A percentile compares a stretch with the other conserved stretches of the same genome.
Evolutionary conservation across 2,113 vertebrate species (phyloP).

Genomic region (Patagioenas fasciata): DNA sequence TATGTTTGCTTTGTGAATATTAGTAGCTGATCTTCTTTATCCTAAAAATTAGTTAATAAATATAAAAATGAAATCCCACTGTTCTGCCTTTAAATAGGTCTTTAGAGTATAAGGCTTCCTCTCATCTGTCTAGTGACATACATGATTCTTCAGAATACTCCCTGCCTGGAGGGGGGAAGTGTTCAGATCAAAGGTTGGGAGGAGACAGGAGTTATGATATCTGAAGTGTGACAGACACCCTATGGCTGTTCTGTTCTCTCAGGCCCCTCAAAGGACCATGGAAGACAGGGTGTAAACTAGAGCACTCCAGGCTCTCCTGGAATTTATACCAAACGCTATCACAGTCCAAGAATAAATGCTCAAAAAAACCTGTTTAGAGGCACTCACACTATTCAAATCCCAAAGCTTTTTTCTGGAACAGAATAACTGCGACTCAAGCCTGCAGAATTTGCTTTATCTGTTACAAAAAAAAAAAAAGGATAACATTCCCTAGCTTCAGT

Average conservation of each 20-base stretch:
- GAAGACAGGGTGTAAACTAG: not conserved
- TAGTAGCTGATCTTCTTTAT: not conserved
- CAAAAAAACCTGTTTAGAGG: not conserved
- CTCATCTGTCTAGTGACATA: rapidly evolving
- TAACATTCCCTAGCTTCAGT: not conserved
- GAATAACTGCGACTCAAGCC: not conserved
- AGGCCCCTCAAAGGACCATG: not conserved
- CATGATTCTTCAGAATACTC: not conserved
- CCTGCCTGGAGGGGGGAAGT: not conserved
- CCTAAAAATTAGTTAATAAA: not conserved
- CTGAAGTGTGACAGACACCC: not conserved
- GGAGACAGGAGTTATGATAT: not conserved
- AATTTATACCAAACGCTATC: not conserved
- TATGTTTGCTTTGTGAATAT: not conserved
- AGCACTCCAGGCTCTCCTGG: not conserved
- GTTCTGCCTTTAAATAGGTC: not conserved
- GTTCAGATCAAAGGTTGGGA: not conserved
- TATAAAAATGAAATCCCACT: not conserved
- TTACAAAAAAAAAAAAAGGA: not conserved
- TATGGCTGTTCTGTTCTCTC: not conserved
- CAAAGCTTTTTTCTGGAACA: not conserved
- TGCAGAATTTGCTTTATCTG: not conserved
- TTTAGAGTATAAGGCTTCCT: not conserved
- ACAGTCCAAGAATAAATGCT: not conserved
- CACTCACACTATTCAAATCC: not conserved